phyloP scores from a whole-genome alignment of 1,140 invertebrate genomes.

The Caenorhabditis remanei region DNA sequence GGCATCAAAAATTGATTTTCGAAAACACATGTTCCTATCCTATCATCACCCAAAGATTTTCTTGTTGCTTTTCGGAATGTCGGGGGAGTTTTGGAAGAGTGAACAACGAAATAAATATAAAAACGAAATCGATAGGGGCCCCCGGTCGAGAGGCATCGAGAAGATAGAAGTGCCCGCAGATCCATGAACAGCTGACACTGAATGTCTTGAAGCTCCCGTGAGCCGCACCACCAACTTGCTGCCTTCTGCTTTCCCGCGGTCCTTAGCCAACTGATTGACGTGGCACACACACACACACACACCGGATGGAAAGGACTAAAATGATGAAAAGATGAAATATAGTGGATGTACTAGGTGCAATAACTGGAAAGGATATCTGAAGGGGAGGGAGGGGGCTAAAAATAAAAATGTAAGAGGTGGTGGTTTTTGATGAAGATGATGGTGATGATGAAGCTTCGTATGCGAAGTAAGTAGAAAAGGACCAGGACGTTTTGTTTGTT shows the following conservation, averaged over 20 bases:
- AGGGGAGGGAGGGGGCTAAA: background rate
- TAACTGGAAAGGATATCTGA: background rate
- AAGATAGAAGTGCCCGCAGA: conserved; percentile 35
- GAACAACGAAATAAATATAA: conserved; percentile 55
- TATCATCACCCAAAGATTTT: too few relatives aligned
- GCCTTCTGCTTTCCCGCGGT: conserved; percentile 2
- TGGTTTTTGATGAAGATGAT: background rate
- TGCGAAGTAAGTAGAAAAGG: background rate
- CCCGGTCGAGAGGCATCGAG: conserved; percentile 9
- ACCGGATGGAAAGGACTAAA: conserved; percentile 24
- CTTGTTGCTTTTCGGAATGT: background rate
- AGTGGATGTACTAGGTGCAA: conserved; percentile 24
- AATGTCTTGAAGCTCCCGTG: conserved; percentile 37
- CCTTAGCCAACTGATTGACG: conserved; percentile 24
- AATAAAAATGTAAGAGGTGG: conserved; percentile 8
- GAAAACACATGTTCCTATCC: background rate
- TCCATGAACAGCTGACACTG: conserved; percentile 50
- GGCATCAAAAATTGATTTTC: background rate
- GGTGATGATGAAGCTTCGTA: conserved; percentile 17
- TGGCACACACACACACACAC: background rate
- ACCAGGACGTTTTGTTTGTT: conserved; percentile 29
- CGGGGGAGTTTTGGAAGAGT: background rate
- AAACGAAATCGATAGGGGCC: conserved; percentile 46
- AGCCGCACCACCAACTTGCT: conserved; percentile 3
- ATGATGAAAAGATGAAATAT: background rate